These are phyloP conservation scores for Silurus glanis DNA, from an alignment of 2,113 vertebrate species.

Conservation along the genomic window DNA sequence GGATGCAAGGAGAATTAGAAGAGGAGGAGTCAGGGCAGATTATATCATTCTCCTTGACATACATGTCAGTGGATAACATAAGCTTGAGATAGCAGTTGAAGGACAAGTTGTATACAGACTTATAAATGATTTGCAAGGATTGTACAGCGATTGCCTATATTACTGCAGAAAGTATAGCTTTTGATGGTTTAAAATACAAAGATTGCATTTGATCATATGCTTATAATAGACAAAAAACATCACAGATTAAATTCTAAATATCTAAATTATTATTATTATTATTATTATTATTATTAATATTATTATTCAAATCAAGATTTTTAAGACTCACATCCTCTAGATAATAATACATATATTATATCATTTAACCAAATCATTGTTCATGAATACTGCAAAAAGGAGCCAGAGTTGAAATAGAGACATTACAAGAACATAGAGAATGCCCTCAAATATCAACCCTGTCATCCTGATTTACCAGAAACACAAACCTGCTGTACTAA, in stretches of 20 bases:
- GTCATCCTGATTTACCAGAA: not conserved
- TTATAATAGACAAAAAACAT: no score
- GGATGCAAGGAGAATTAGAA: constrained; percentile 22
- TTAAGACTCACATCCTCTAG: not conserved
- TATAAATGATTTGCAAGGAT: not conserved
- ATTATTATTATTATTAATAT: not conserved
- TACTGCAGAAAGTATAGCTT: not conserved
- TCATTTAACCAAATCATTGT: not conserved
- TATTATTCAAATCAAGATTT: not conserved
- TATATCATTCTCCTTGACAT: not conserved
- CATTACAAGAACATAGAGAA: not conserved
- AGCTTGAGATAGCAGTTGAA: constrained; percentile 4
- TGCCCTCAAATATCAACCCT: not conserved
- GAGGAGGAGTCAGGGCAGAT: constrained; percentile 12
- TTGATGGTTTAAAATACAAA: not conserved
- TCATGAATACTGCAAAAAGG: not conserved
- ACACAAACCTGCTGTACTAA: not conserved
- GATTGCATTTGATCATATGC: not conserved
- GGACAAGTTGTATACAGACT: not conserved
- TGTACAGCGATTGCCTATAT: not conserved
- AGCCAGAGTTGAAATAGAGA: not conserved
- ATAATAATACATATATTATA: not conserved
- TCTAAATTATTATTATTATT: no score
- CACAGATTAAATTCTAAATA: no score
- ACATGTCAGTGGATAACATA: constrained; percentile 11